A percentile compares a stretch with the other conserved stretches of the same genome.
Evolutionary conservation across 2,113 vertebrate genomes (phyloP).

Genomic region (Pachyramphus minor): DNA sequence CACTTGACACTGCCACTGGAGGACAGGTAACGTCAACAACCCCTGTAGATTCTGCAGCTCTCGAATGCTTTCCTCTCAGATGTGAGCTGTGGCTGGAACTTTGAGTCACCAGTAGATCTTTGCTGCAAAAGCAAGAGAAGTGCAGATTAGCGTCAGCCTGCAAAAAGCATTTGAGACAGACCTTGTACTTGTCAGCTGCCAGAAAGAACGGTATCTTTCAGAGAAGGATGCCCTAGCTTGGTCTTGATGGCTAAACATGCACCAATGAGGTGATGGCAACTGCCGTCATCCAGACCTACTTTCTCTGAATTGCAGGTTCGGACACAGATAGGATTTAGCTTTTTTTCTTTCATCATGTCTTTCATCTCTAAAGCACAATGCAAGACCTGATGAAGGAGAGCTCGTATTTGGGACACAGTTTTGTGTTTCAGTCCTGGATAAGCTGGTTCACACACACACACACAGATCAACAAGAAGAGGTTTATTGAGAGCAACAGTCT

Average conservation of each 20-base stretch:
- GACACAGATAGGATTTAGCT: neutral
- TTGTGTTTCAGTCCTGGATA: neutral
- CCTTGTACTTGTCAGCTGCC: neutral
- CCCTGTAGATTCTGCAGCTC: neutral
- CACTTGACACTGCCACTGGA: constrained; percentile 90
- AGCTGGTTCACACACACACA: neutral
- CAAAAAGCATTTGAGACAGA: neutral
- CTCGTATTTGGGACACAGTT: neutral
- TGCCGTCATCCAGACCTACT: neutral
- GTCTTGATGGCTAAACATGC: neutral
- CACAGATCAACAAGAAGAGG: neutral
- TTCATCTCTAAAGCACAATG: neutral
- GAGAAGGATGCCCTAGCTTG: neutral
- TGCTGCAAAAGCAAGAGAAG: neutral
- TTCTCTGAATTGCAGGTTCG: neutral
- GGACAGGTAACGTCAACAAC: constrained; percentile 77
- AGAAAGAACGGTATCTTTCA: neutral
- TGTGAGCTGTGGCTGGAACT: neutral
- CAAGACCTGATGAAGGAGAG: neutral
- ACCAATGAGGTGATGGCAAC: neutral
- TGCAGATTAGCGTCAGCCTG: neutral
- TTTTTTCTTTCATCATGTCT: neutral
- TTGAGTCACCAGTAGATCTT: neutral
- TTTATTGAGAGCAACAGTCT: neutral
- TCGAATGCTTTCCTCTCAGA: neutral